Conservation (phyloP, 2,888 invertebrate species). For the Heterodera filipjevi region DNA sequence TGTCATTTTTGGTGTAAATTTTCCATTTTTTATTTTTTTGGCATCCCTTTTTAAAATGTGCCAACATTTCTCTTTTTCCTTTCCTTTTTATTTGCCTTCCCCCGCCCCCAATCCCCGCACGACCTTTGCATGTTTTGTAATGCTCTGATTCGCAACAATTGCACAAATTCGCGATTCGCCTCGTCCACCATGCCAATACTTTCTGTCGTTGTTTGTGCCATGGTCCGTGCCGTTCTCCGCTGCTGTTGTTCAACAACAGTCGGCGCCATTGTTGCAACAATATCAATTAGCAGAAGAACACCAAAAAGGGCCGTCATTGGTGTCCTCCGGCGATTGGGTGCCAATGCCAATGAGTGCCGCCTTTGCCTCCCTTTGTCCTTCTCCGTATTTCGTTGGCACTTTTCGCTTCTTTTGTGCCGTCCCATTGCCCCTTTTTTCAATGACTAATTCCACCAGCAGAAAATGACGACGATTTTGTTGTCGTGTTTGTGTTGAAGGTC, state of each 20-base stretch:
- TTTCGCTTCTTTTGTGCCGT: background rate
- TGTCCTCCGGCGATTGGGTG: background rate
- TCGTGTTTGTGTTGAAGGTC: background rate
- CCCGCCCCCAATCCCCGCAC: background rate
- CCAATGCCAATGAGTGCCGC: background rate
- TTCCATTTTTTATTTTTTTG: no score
- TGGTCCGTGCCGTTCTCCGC: background rate
- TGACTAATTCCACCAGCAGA: background rate
- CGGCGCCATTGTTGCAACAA: background rate
- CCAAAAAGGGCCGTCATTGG: background rate
- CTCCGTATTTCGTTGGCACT: background rate
- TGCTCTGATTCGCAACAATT: constrained; percentile 4
- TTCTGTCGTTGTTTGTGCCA: background rate
- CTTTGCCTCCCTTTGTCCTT: no score
- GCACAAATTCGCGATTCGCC: background rate
- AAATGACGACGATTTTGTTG: background rate
- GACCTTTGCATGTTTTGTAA: constrained; percentile 7
- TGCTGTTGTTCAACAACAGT: background rate
- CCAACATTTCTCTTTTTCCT: no score
- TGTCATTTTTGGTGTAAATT: no score
- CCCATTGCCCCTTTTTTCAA: background rate
- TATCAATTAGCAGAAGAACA: background rate
- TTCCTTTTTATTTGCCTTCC: background rate
- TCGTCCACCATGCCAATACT: constrained; percentile 1
- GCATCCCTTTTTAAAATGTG: no score